These are phyloP conservation scores for Drosophila macrospina DNA, from an alignment of 2,888 invertebrate species.

Conservation along the genomic window DNA sequence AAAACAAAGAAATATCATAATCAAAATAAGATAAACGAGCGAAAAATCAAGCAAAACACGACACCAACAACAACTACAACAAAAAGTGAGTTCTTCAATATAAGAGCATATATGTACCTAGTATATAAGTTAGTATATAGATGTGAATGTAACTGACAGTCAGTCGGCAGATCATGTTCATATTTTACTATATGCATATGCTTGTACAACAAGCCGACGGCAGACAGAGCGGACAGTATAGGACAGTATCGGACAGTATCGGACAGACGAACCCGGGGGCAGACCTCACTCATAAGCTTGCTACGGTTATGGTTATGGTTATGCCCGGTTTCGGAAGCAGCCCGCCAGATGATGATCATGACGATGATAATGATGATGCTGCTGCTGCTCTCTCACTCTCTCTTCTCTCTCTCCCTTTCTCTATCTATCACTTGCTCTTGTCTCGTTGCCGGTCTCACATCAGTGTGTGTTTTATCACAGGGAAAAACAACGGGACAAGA, in stretches of 20 bases:
- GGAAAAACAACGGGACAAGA: conserved; percentile 4
- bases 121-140: conserved; percentile 15
- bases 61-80: conserved; percentile 21
- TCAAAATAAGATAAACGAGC: conserved; percentile 47
- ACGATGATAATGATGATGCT: conserved; percentile 30
- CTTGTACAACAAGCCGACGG: conserved; percentile 1
- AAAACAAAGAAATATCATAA: conserved; percentile 24
- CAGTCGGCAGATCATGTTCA: conserved; percentile 43
- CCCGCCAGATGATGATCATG: conserved; percentile 40
- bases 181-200: conserved; percentile 21
- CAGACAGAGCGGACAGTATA: conserved; percentile 8
- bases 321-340: conserved; percentile 71
- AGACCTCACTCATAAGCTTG: conserved; percentile 46
- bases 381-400: conserved; percentile 23
- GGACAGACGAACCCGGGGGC: conserved; percentile 16
- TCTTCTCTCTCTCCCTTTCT: background rate
- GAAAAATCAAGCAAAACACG: conserved; percentile 42
- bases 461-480: conserved; percentile 13
- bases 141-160: conserved; percentile 11
- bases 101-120: conserved; percentile 10
- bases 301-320: conserved; percentile 55
- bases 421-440: background rate
- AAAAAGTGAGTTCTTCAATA: conserved; percentile 64
- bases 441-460: conserved; percentile 33
- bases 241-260: conserved; percentile 8